These are phyloP conservation scores for Cenopis cana DNA, from an alignment of 2,888 invertebrate species.

Conservation along the genomic window DNA sequence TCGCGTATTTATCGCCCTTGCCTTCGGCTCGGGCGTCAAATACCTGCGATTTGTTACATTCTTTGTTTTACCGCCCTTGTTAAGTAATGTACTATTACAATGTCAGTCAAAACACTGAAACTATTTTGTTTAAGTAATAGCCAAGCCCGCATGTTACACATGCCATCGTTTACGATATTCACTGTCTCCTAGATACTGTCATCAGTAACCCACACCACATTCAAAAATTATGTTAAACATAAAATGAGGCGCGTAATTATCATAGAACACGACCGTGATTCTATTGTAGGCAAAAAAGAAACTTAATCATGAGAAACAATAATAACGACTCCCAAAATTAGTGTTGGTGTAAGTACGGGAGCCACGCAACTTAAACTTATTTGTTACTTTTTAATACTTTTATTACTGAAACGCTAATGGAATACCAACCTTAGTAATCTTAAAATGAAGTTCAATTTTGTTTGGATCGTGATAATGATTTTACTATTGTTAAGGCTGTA, in stretches of 20 bases:
- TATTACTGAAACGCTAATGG: conserved; percentile 46
- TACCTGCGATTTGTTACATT: no score
- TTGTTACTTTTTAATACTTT: conserved; percentile 75
- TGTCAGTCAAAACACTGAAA: not conserved
- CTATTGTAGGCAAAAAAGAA: conserved; percentile 82
- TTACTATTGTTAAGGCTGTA: conserved; percentile 82
- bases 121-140: not conserved
- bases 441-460: conserved; percentile 56
- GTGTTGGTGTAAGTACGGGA: conserved; percentile 81
- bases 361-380: conserved; percentile 81
- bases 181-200: conserved; percentile 32
- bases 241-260: conserved; percentile 66
- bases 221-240: conserved; percentile 65
- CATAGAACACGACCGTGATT: conserved; percentile 60
- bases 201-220: conserved; percentile 56
- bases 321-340: conserved; percentile 82
- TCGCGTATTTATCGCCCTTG: no score
- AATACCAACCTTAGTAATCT: conserved; percentile 54
- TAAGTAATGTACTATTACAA: not conserved
- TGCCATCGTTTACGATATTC: not conserved
- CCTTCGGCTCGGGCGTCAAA: no score
- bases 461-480: conserved; percentile 61
- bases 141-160: not conserved
- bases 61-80: no score
- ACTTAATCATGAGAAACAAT: conserved; percentile 85